Evolutionary conservation across 2,888 invertebrate species (phyloP).

Genomic region (Brassicogethes aeneus): DNA sequence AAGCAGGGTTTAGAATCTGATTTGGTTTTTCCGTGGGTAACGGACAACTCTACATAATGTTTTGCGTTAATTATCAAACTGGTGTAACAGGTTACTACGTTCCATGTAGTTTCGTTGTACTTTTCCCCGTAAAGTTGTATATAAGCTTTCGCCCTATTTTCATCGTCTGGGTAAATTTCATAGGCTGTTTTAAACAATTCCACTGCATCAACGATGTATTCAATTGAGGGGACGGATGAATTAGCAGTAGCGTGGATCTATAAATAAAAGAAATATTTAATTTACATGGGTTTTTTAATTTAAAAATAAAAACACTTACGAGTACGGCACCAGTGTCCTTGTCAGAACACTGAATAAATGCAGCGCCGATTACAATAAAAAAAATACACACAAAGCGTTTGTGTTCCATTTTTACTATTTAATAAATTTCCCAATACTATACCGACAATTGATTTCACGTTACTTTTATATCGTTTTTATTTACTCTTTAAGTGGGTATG

Average conservation of each 20-base stretch:
- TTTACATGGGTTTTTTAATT: not conserved
- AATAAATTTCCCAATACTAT: no score
- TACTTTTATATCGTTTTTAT: no score
- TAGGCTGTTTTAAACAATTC: conserved; percentile 3
- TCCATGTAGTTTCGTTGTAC: conserved; percentile 2
- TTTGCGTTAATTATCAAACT: not conserved
- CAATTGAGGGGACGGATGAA: conserved; percentile 4
- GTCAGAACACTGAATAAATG: no score
- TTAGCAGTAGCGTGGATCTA: conserved; percentile 5
- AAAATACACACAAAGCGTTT: no score
- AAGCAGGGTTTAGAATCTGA: no score
- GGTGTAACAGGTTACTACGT: conserved; percentile 1
- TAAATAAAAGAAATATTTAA: not conserved
- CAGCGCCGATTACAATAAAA: no score
- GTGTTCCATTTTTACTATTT: no score
- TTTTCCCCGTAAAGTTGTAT: conserved; percentile 1
- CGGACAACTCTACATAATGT: conserved; percentile 1
- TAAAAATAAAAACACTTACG: no score
- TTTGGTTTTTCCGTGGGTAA: not conserved
- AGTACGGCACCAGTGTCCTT: no score
- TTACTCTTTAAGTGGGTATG: no score
- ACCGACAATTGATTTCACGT: no score
- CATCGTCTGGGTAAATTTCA: conserved; percentile 4
- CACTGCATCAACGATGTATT: conserved; percentile 5
- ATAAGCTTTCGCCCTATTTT: conserved; percentile 3